Evolutionary conservation across 2,113 vertebrate species (phyloP), one percentile per base, ranked within the genome.

Genomic region (Epinephelus cyanopodus): DNA sequence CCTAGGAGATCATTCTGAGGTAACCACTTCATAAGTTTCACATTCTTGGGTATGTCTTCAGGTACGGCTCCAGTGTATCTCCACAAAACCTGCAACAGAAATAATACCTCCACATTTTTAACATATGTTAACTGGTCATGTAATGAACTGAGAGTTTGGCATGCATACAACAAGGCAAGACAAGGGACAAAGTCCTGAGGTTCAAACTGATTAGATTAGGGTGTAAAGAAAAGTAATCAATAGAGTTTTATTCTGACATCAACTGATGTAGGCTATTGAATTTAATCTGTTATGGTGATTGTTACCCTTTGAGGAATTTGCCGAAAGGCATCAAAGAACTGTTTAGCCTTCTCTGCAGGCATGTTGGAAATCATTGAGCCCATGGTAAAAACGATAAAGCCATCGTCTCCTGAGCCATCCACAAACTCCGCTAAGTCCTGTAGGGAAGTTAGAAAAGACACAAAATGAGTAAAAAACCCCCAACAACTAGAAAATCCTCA

Each of bases 1-100:
- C 98, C 98, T 52, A 99, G 94, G 37, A 99, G 97, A 73, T 99
- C 98, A 2, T 98, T 99, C 81, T 99, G 98, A 56, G 98, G 98
- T 60, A 99, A 89, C 98, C 98, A 99, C n/a, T 98, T 97, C 90
- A 98, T 84, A 0, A 98, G 87, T 81, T 92, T 97, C 1, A 98
- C 95, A 0, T 99, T 99, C 33, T 96, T 92, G 0, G 96, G 95
- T 18, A 96, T 72, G 82, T 97, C 95, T 2, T 92, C 64, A 10
- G 97, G 97, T 0, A 15, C 48, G 14, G 63, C 18, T 58, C 98
- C 98, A 0, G 96, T 97, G 88, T 97, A 97, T 50, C 98, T 87
- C 98, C 98, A 99, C 8, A 99, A 1, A 60, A 99, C 97, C 98
- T 99, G 81, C 25, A 89, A 89, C 39, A 85, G 10, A 69, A 69